Percentiles rank a stretch among this genome's conserved stretches.
These are phyloP conservation scores for Tiaroga cobitis DNA, from an alignment of 2,797 vertebrate species.

Conservation along the genomic window DNA sequence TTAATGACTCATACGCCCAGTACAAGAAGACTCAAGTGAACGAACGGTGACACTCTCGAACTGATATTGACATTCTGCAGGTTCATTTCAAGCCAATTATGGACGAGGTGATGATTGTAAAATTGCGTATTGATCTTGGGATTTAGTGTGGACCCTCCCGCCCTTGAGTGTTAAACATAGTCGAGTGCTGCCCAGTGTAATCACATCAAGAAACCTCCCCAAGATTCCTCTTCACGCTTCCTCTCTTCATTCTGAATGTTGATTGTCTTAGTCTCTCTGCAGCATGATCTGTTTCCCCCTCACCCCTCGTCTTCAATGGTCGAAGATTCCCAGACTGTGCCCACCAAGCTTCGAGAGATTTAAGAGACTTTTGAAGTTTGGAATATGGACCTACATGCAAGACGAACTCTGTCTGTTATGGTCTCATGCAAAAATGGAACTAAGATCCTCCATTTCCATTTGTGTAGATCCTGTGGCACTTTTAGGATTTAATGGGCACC, in stretches of 20 bases:
- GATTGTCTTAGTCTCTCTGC: conserved; percentile 35
- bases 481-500: not conserved
- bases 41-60: conserved; percentile 38
- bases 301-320: not conserved
- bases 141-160: conserved; percentile 47
- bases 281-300: not conserved
- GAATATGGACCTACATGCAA: not conserved
- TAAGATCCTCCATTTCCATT: not conserved
- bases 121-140: conserved; percentile 60
- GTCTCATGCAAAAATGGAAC: not conserved
- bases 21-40: conserved; percentile 17
- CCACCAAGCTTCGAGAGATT: not conserved
- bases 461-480: not conserved
- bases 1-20: conserved; percentile 29
- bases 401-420: not conserved
- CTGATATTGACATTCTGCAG: conserved; percentile 53
- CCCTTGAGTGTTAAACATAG: conserved; percentile 56
- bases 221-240: conserved; percentile 49
- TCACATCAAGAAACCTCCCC: conserved; percentile 55
- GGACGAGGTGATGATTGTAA: conserved; percentile 58
- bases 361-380: not conserved
- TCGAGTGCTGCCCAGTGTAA: conserved; percentile 47
- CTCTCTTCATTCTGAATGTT: conserved; percentile 52
- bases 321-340: not conserved
- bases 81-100: conserved; percentile 61